Conservation (phyloP, 2,113 vertebrate species). For the Petrocephalus zakoni region DNA sequence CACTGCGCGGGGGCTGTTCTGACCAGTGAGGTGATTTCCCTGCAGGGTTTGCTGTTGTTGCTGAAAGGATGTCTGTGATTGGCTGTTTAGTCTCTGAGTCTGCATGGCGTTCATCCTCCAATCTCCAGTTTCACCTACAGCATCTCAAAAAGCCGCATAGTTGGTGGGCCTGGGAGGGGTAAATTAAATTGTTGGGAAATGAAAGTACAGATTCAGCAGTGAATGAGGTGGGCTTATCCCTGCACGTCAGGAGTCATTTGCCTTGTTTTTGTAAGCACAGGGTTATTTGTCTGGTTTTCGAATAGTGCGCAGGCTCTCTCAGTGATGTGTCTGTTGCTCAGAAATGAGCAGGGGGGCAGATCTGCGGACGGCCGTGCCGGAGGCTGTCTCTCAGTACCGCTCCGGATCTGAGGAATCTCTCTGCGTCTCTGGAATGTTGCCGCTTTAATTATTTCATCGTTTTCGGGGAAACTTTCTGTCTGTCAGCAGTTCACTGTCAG, state of each 20-base stretch:
- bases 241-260: too few species aligned
- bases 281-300: not conserved
- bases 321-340: not conserved
- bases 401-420: not conserved
- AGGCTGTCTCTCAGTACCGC: not conserved
- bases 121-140: not conserved
- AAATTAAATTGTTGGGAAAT: conserved; percentile 1
- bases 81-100: not conserved
- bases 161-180: not conserved
- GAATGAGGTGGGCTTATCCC: not conserved
- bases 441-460: not conserved
- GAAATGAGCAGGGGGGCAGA: too few species aligned
- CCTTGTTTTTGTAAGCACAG: not conserved
- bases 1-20: not conserved
- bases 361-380: too few species aligned
- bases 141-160: not conserved
- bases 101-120: not conserved
- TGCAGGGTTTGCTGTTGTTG: not conserved
- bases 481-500: not conserved
- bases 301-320: not conserved
- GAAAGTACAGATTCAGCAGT: not conserved
- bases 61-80: not conserved
- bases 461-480: not conserved
- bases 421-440: not conserved
- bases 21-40: not conserved